phyloP scores from a whole-genome alignment of 2,113 vertebrate genomes.

The Prunella himalayana region DNA sequence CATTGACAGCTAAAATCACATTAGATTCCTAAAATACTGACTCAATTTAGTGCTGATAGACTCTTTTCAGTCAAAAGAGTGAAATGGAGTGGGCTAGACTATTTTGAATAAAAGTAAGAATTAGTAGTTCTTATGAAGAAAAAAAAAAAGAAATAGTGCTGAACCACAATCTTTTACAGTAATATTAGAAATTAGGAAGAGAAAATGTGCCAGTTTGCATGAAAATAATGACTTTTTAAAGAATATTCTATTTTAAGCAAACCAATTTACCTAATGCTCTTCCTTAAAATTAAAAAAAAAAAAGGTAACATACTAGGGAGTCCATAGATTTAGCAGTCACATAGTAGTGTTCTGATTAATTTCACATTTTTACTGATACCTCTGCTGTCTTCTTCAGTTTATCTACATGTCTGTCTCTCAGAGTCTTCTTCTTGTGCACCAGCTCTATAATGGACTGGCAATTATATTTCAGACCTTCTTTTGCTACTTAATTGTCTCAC shows the following conservation, averaged over 20 bases:
- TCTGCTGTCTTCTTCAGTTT: not conserved
- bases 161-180: not conserved
- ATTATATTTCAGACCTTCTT: not conserved
- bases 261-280: not conserved
- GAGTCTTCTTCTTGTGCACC: not conserved
- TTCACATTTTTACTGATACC: not conserved
- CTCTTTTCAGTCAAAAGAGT: not conserved
- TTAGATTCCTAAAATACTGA: not conserved
- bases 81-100: not conserved
- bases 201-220: not conserved
- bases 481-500: not conserved
- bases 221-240: not conserved
- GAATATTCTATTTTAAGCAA: not conserved
- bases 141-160: not conserved
- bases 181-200: not conserved
- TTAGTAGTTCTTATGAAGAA: not conserved
- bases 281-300: not conserved
- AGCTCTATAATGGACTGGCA: not conserved
- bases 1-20: not conserved
- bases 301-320: not conserved
- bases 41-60: not conserved
- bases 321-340: not conserved
- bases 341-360: not conserved
- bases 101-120: not conserved
- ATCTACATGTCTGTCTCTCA: not conserved